Base-by-base conservation (phyloP, 2,888 invertebrate species). In the Tachina fera region DNA sequence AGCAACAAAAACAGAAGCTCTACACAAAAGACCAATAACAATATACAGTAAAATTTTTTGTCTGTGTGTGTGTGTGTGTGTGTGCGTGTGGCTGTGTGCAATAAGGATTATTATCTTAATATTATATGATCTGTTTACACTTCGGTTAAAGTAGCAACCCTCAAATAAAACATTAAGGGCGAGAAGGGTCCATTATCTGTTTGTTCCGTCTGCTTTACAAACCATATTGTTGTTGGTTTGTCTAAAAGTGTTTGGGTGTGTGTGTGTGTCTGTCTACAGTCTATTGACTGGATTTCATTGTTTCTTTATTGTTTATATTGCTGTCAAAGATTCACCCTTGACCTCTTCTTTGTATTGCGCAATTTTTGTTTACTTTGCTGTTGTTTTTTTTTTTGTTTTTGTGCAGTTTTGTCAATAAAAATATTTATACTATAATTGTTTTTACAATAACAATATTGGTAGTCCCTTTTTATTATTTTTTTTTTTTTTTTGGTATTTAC, bases 91-190 rank as follows among this genome's bases (percentile, higher is more conserved):
- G 11, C 19, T 78, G 75, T 72, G 47, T 84, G 83, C 75, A 56
- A 11, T 74, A 70, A 56, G 83, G 83, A 82, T 87, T 87, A 87
- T 86, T 70, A 82, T 82, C 84, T 86, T 87, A 84, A 86, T 86
- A 84, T 78, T 58, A 63, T 70, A 77, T 87, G 87, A 87, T 87
- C 86, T 84, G 86, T 87, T 87, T 87, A 78, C 87, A 70, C 77
- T 86, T 72, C 61, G 74, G 77, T 81, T 81, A 81, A 68, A 74
- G 58, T 68, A 74, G 39, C 71, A 80, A 80, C 80, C 75, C 80
- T 56, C 51, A 22, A 60, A 77, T 71, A 67, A 74, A 43, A 49
- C 49, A 71, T 39, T 53, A 8, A 60, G 19, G 16, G n/a, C 19
- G 51, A 68, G 51, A 60, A 68, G 83, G 58, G 65, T 83, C 45